Evolutionary conservation across 2,888 invertebrate genomes (phyloP), one percentile per base, ranked within the genome.

Genomic region (Argyresthia albistria): DNA sequence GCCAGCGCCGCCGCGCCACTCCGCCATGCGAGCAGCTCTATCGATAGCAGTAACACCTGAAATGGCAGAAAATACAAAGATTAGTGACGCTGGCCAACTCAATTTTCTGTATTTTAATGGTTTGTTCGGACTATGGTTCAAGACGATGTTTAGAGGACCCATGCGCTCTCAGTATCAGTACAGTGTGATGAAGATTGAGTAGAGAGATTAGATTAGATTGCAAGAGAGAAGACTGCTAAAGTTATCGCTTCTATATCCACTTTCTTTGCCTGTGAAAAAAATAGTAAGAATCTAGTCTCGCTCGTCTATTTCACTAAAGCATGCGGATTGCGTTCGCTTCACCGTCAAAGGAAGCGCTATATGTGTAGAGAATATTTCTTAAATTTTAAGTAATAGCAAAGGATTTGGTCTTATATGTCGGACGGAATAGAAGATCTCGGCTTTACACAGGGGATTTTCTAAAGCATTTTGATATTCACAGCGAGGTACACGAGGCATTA

Each of bases 1-100:
- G 93, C 93, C 58, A 92, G 81, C 37, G 91, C 91, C 39, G 88
- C 81, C 14, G 89, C 89, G 9, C 89, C 78, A 57, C 78, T 73
- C 46, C 73, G 71, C 70, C 74, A 80, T 53, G 76, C 73, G 54
- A 84, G 67, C 42, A 84, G 67, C 59, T 76, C 72, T 51, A 88
- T 62, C 50, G 76, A 71, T 63, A 83, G 63, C 60, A 84, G 62
- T 66, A 82, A 61, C 63, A 86, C 74, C 86, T 87, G 86, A 51
- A 86, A 86, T 48, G 4, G 1, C 9, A 4, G 15, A 45, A 45
- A 9, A 8, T 11, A 39, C 3, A 11, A 3, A 9, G 39, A 4
- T 39, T 39, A 39, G 39, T 11, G n/a, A 39, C 9, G 39, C 39
- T 39, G 3, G 9, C n/a, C 9, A 39, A 9, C 39, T 3, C 39